Base-by-base conservation (phyloP, 2,888 invertebrate species). In the Desoria tigrina region DNA sequence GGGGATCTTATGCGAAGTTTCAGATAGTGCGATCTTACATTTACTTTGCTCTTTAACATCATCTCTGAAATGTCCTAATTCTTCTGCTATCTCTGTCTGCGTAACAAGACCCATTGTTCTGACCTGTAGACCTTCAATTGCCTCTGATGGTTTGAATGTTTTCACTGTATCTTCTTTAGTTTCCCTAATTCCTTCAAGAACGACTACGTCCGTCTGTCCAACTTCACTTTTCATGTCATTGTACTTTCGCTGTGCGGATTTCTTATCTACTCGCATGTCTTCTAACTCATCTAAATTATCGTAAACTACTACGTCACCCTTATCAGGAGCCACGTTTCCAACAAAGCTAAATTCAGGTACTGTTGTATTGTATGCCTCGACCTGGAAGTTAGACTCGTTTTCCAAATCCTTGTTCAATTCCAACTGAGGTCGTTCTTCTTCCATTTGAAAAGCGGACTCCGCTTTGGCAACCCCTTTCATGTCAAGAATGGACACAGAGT, bases 81-180 rank as follows among this genome's bases (percentile, higher is more conserved):
- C 45, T 27, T 58, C 58, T 24, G 16, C n/a, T 26, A 6, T 11
- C 23, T 21, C 58, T 9, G 58, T 21, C 4, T 21, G 16, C 4
- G 58, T 58, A 18, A 45, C 27, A 4, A 24, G 4, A 21, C 24
- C 24, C 9, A 3, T 26, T 2, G 58, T 28, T 23, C 26, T 23
- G 2, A 45, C 6, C 42, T 58, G 42, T 3, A 58, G 18, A 16
- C 58, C 58, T 27, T 58, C 45, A 45, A 58, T 27, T 6, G 45
- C 14, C 23, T 49, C 58, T n/a, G 42, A 27, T 2, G 58, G 28
- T 11, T 23, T 42, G 6, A n/a, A 9, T n/a, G 7, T 6, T 4
- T 45, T 42, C 3, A 49, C 4, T 2, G 2, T 4, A 6, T 16
- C 27, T 21, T 2, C 42, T 21, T 42, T 18, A 4, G 4, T 3